Base-by-base conservation (phyloP, 2,888 invertebrate genomes). In the Ischnus inquisitorius region DNA sequence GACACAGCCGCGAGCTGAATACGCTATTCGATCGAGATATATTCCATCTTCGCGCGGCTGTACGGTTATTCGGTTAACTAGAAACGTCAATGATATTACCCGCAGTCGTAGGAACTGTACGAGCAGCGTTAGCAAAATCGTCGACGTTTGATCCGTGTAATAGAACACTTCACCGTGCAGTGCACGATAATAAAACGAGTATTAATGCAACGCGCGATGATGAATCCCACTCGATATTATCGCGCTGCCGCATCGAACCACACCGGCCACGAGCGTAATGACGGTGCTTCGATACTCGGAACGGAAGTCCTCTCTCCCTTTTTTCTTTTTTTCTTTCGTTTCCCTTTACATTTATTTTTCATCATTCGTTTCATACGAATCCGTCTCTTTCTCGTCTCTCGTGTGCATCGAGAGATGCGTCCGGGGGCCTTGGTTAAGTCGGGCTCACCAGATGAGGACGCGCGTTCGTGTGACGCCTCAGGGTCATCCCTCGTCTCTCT, bases 401-500 rank as follows among this genome's bases (percentile, higher is more conserved):
- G n/a, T 62, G 60, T n/a, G 43, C 48, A 62, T 60, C 79, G 83
- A 54, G 62, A 80, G 54, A 83, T 57, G 69, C 54, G 19, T 0
- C 34, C 34, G 34, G 8, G 10, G 43, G 34, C 46, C 41, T 48
- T 48, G 43, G 39, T 62, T 25, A 69, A 64, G 69, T 64, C 41
- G 68, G 54, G 41, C 19, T n/a, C 16, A 22, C 25, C 72, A 57
- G 14, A 64, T 57, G 51, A 54, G 54, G 19, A 54, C 54, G 54
- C 54, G 51, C 57, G 22, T 12, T 67, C 62, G 72, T 51, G 19
- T 60, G 65, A 72, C 65, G 76, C 72, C 39, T 54, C 83, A 71
- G 71, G 83, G 75, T 78, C 78, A 57, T 82, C 67, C 64, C 78
- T 39, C 51, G 74, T 83, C 46, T 51, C 46, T 62, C 69, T 28